Conservation (phyloP, 2,888 invertebrate genomes). For the Pycnomerus fuliginosus region DNA sequence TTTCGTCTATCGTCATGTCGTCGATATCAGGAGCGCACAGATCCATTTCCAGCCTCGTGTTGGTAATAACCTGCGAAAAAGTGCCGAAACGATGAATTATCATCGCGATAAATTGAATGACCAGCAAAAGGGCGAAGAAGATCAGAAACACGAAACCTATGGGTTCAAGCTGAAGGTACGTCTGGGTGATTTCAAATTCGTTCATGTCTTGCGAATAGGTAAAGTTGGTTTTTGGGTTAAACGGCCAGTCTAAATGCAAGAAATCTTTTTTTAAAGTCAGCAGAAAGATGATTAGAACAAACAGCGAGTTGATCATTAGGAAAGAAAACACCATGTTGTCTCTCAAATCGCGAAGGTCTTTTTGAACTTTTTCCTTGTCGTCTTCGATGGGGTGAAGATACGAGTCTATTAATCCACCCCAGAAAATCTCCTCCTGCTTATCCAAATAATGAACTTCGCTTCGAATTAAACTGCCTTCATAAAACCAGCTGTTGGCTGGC, state of each 20-base stretch:
- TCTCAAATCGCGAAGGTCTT: slow-evolving; percentile 60
- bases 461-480: slow-evolving; percentile 64
- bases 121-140: slow-evolving; percentile 68
- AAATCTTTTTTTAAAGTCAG: slow-evolving; percentile 72
- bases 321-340: slow-evolving; percentile 70
- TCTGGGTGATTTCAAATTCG: slow-evolving; percentile 49
- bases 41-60: slow-evolving; percentile 56
- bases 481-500: slow-evolving; percentile 60
- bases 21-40: slow-evolving; percentile 53
- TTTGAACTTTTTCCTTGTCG: slow-evolving; percentile 53
- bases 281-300: slow-evolving; percentile 72
- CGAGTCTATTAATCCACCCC: slow-evolving; percentile 72
- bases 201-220: slow-evolving; percentile 42
- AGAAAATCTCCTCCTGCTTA: slow-evolving; percentile 70
- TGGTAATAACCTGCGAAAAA: slow-evolving; percentile 71
- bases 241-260: slow-evolving; percentile 69
- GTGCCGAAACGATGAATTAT: slow-evolving; percentile 74
- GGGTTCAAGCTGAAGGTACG: slow-evolving; percentile 68
- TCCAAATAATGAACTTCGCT: slow-evolving; percentile 67
- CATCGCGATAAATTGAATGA: slow-evolving; percentile 75
- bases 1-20: slow-evolving; percentile 78
- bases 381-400: slow-evolving; percentile 74
- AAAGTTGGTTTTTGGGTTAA: slow-evolving; percentile 57
- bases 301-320: slow-evolving; percentile 75
- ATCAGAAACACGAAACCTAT: slow-evolving; percentile 73